Evolutionary conservation across 2,797 vertebrate species (phyloP).

Genomic region (Acropternis orthonyx): DNA sequence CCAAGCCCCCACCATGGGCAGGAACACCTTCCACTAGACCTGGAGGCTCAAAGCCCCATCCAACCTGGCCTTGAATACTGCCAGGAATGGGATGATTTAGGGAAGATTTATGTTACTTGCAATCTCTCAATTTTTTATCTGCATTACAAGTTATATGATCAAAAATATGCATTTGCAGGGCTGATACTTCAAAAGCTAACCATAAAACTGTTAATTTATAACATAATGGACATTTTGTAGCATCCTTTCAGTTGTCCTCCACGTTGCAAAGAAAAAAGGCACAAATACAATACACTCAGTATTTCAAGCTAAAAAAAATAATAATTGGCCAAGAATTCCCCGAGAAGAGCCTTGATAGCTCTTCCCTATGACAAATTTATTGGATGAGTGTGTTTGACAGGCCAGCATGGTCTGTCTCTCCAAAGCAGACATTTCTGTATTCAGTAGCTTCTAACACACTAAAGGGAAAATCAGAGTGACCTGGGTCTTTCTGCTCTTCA

Average conservation of each 20-base stretch:
- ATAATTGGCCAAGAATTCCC: background rate
- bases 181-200: background rate
- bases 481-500: background rate
- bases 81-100: background rate
- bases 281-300: background rate
- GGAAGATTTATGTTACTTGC: background rate
- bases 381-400: background rate
- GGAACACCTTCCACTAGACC: background rate
- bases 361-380: background rate
- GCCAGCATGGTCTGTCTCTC: background rate
- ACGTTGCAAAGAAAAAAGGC: background rate
- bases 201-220: background rate
- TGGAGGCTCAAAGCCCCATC: background rate
- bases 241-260: background rate
- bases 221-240: background rate
- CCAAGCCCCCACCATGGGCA: accelerated
- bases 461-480: background rate
- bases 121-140: background rate
- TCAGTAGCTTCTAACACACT: background rate
- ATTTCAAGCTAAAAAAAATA: background rate
- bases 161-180: background rate
- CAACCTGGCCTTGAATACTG: background rate
- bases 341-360: background rate
- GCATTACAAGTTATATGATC: background rate
- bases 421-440: background rate